A percentile compares a stretch with the other conserved stretches of the same genome.
phyloP scores from a whole-genome alignment of 2,797 vertebrate genomes.

The Pitangus sulphuratus region DNA sequence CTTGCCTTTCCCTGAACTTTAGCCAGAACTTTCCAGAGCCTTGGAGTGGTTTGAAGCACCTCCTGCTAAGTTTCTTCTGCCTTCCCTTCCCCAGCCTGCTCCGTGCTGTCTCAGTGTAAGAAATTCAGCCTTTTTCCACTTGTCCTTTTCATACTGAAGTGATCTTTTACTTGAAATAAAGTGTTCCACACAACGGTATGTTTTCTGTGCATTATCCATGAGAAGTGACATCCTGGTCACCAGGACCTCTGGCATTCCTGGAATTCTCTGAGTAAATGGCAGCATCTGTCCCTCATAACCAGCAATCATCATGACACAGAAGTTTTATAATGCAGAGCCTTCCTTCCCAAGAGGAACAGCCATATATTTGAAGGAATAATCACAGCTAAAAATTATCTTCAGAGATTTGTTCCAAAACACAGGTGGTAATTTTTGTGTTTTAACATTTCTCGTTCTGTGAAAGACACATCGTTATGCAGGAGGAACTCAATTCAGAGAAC shows the following conservation, averaged over 20 bases:
- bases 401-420: background rate
- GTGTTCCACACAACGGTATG: background rate
- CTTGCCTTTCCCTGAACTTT: fast-evolving
- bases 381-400: background rate
- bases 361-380: background rate
- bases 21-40: fast-evolving
- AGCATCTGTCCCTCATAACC: background rate
- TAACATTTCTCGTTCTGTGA: background rate
- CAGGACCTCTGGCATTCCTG: background rate
- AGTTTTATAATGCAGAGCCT: background rate
- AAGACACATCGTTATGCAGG: background rate
- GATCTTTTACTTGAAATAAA: background rate
- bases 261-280: background rate
- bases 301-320: background rate
- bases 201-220: background rate
- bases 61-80: background rate
- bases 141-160: background rate
- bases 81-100: background rate
- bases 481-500: background rate
- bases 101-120: background rate
- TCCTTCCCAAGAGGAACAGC: background rate
- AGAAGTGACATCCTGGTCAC: background rate
- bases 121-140: background rate
- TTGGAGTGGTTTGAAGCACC: fast-evolving
- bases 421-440: constrained; percentile 4